Conservation (phyloP, 92 coral and sea anemone genomes). For the Bergia puertoricense region DNA sequence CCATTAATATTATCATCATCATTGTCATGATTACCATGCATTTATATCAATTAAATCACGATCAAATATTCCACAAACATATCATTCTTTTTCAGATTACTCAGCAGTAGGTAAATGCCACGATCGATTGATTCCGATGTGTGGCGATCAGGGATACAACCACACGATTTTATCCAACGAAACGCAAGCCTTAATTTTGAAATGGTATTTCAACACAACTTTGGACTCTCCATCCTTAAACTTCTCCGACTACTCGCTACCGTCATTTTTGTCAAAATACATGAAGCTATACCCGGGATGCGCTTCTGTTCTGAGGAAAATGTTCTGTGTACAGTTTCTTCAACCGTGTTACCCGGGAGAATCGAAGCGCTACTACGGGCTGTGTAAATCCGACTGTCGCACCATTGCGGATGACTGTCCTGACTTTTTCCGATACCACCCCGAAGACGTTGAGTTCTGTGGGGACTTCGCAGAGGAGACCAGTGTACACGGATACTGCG, state of each 20-base stretch:
- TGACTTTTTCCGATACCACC: not conserved
- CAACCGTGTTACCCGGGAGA: not conserved
- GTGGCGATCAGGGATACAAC: no score
- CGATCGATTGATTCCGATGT: no score
- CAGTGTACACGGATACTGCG: not conserved
- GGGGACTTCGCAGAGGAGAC: not conserved
- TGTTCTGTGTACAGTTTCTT: not conserved
- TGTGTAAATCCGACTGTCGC: not conserved
- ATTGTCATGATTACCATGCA: no score
- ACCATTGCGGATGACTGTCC: not conserved
- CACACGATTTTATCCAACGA: no score
- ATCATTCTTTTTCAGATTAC: no score
- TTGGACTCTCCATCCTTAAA: not conserved
- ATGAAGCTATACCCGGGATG: not conserved
- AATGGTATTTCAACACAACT: not conserved
- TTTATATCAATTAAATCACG: no score
- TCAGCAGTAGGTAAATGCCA: no score
- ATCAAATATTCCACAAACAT: no score
- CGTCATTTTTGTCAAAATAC: not conserved
- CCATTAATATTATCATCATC: no score
- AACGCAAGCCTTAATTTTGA: not conserved
- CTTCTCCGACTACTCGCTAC: not conserved
- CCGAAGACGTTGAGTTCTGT: not conserved
- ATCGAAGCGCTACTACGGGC: not conserved
- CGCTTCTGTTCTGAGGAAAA: not conserved